Conservation (phyloP, 1,140 invertebrate species). For the Drosophila ercepeae region DNA sequence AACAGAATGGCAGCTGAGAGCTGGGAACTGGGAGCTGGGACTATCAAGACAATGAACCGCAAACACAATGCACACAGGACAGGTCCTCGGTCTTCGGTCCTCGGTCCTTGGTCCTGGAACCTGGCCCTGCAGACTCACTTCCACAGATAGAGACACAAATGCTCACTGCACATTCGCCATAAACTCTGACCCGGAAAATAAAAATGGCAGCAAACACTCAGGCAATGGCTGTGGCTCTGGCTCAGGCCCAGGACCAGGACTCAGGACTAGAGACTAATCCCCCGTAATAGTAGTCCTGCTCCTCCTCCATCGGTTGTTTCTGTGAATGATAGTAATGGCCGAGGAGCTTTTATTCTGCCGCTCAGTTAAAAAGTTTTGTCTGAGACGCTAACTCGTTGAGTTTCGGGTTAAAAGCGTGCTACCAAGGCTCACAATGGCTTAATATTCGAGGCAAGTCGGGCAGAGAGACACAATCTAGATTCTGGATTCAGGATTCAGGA, state of each 20-base stretch:
- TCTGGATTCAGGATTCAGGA: neutral
- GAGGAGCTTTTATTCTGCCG: conserved; percentile 62
- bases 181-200: conserved; percentile 60
- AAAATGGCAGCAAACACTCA: conserved; percentile 76
- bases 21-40: neutral
- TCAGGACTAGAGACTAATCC: conserved; percentile 20
- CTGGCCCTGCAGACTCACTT: conserved; percentile 11
- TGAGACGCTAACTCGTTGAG: conserved; percentile 66
- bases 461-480: conserved; percentile 17
- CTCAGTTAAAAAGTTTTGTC: conserved; percentile 72
- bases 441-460: conserved; percentile 43
- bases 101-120: too few relatives aligned
- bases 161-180: conserved; percentile 68
- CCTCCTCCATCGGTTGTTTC: conserved; percentile 3
- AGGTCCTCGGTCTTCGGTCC: too few relatives aligned
- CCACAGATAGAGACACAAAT: conserved; percentile 41
- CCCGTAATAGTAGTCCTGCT: conserved; percentile 46
- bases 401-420: conserved; percentile 72
- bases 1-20: conserved; percentile 5
- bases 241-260: conserved; percentile 5
- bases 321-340: conserved; percentile 78
- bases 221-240: conserved; percentile 15
- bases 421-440: conserved; percentile 62
- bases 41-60: conserved; percentile 50
- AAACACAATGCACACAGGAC: conserved; percentile 38